A percentile compares a stretch with the other conserved stretches of the same genome.
phyloP scores from a whole-genome alignment of 2,797 vertebrate species.

The Dicrostonyx torquatus region DNA sequence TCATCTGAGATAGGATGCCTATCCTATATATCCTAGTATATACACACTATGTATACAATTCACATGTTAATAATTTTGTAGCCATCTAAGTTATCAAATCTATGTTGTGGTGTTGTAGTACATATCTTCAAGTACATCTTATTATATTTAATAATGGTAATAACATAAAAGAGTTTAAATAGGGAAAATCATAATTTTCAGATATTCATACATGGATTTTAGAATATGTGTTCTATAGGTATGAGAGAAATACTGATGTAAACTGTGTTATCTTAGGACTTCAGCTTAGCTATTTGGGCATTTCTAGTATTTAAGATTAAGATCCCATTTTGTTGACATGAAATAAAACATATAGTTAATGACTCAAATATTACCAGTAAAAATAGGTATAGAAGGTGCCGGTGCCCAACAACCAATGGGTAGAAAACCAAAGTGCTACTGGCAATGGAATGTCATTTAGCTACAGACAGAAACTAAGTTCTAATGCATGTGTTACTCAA shows the following conservation, averaged over 20 bases:
- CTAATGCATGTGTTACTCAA: neutral
- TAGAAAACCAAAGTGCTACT: neutral
- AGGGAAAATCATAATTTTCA: neutral
- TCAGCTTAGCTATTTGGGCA: neutral
- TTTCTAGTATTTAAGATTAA: neutral
- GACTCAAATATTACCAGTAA: neutral
- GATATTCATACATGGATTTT: neutral
- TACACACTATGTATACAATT: no score
- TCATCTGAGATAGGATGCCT: neutral
- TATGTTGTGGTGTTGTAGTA: neutral
- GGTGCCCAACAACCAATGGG: neutral
- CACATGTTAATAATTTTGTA: neutral
- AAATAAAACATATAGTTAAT: neutral
- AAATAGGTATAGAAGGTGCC: neutral
- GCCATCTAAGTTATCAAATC: neutral
- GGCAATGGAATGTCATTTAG: neutral
- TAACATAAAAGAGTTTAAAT: neutral
- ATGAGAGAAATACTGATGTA: accelerated
- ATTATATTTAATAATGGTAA: neutral
- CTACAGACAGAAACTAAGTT: neutral
- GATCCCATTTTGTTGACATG: neutral
- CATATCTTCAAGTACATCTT: neutral
- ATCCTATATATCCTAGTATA: no score
- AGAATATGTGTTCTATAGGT: neutral
- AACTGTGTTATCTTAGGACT: neutral